These are phyloP conservation scores for Coptotermes formosanus DNA, from an alignment of 1,140 invertebrate species.

Conservation along the genomic window DNA sequence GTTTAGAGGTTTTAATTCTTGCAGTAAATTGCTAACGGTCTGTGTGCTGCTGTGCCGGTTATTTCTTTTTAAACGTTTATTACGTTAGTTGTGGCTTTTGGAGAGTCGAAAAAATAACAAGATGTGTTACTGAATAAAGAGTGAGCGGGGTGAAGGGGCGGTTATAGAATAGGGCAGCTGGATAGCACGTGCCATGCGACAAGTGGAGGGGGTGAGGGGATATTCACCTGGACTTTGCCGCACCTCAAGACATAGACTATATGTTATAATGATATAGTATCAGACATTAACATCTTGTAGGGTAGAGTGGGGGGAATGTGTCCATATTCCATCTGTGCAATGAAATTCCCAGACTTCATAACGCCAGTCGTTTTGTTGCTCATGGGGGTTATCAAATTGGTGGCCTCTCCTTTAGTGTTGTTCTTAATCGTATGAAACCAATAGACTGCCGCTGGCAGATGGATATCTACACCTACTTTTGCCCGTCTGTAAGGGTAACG, in stretches of 20 bases:
- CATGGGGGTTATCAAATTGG: too few species aligned
- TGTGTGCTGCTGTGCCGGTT: not conserved
- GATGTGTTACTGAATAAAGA: not conserved
- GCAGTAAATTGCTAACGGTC: too few species aligned
- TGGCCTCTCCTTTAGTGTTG: too few species aligned
- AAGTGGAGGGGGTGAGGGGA: not conserved
- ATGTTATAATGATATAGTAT: not conserved
- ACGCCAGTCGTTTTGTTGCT: too few species aligned
- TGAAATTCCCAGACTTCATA: too few species aligned
- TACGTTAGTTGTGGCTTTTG: not conserved
- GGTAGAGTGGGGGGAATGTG: not conserved
- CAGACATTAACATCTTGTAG: not conserved
- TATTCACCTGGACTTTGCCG: constrained; percentile 20
- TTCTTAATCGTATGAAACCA: too few species aligned
- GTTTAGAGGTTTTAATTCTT: too few species aligned
- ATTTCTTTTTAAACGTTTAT: not conserved
- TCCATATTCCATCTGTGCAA: not conserved
- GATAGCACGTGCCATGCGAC: constrained; percentile 23
- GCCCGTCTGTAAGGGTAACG: too few species aligned
- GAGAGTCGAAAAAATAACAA: not conserved
- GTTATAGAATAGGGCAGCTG: constrained; percentile 17
- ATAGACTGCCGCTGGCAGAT: too few species aligned
- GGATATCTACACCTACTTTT: too few species aligned
- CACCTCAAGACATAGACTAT: not conserved
- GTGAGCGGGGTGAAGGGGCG: not conserved